These are phyloP conservation scores for Lathronympha strigana DNA, from an alignment of 2,888 invertebrate species.

Conservation along the genomic window DNA sequence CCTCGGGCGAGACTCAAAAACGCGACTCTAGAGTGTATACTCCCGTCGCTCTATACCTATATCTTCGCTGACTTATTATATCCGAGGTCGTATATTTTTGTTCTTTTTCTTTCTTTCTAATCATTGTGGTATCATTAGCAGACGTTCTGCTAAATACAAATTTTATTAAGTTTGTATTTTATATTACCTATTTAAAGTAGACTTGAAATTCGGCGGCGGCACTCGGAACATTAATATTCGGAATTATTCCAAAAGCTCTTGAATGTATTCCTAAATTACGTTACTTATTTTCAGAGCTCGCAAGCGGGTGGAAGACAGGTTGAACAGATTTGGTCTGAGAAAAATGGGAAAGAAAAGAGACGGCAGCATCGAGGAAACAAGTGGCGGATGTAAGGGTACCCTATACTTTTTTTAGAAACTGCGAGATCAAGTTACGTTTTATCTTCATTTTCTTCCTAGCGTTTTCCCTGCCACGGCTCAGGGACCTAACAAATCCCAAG, in stretches of 20 bases:
- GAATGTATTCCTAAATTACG: background rate
- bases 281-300: constrained; percentile 86
- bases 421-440: background rate
- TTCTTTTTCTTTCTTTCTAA: no score
- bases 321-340: constrained; percentile 91
- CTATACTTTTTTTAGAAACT: constrained; percentile 37
- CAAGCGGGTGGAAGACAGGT: constrained; percentile 94
- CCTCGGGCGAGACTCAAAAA: no score
- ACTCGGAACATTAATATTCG: background rate
- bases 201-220: no score
- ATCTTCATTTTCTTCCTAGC: no score
- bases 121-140: no score
- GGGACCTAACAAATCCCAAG: no score
- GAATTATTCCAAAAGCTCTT: constrained; percentile 7
- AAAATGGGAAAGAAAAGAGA: constrained; percentile 95
- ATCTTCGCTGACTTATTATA: no score
- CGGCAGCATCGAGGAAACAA: constrained; percentile 93
- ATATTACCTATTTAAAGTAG: background rate
- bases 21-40: no score
- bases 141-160: background rate
- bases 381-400: constrained; percentile 87
- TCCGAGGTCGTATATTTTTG: no score
- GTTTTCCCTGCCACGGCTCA: no score
- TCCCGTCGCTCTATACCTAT: no score
- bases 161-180: background rate